These are phyloP conservation scores for Oryctolagus cuniculus DNA, from an alignment of 2,113 vertebrate genomes.

Conservation along the genomic window mOryCun1.1 NC_091441.1:50206001-50206500, in stretches of 20 bases:
- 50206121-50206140: conserved; percentile 74
- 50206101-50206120: conserved; percentile 74
- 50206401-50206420: no score
- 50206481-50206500: not conserved
- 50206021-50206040: conserved; percentile 61
- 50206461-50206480: not conserved
- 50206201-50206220: conserved; percentile 38
- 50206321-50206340: not conserved
- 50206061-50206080: conserved; percentile 48
- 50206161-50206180: conserved; percentile 64
- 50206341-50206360: not conserved
- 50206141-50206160: conserved; percentile 78
- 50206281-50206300: not conserved
- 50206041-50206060: conserved; percentile 69
- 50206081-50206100: conserved; percentile 75
- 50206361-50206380: not conserved
- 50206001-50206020: conserved; percentile 74
- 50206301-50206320: not conserved
- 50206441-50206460: not conserved
- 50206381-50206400: not conserved
- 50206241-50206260: not conserved
- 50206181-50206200: conserved; percentile 65
- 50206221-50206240: not conserved
- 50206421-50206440: not conserved
- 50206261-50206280: not conserved